A percentile compares a stretch with the other conserved stretches of the same genome.
These are phyloP conservation scores for Exephanes ischioxanthus DNA, from an alignment of 2,888 invertebrate species.

Conservation along the genomic window DNA sequence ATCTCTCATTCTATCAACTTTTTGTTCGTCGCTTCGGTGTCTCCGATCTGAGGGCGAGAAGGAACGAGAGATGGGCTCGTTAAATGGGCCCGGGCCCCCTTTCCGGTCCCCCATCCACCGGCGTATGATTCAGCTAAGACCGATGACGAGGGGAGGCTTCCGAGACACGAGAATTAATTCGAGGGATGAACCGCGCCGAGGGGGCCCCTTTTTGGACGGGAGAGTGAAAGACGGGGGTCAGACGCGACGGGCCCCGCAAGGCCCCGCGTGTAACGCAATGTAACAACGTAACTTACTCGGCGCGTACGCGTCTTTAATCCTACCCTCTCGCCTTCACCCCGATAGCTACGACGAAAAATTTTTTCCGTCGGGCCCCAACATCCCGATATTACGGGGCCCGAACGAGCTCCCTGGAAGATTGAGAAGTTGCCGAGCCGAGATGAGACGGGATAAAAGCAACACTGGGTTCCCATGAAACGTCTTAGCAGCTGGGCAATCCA, in stretches of 20 bases:
- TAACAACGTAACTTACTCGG: conserved; percentile 51
- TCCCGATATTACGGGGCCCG: not conserved
- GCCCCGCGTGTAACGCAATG: conserved; percentile 25
- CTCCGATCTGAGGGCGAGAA: not conserved
- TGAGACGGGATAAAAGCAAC: conserved; percentile 23
- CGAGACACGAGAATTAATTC: conserved; percentile 63
- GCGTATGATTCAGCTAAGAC: conserved; percentile 37
- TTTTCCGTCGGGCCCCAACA: conserved; percentile 24
- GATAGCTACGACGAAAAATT: conserved; percentile 23
- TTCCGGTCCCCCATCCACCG: conserved; percentile 19
- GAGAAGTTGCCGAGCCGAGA: conserved; percentile 34
- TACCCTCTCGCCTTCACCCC: conserved; percentile 35
- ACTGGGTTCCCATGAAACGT: conserved; percentile 60
- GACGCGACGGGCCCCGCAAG: conserved; percentile 23
- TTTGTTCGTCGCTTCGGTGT: conserved; percentile 23
- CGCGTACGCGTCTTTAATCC: conserved; percentile 37
- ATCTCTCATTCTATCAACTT: conserved; percentile 26
- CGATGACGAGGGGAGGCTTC: conserved; percentile 44
- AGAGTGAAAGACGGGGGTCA: conserved; percentile 48
- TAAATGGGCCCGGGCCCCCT: conserved; percentile 60
- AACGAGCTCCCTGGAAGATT: conserved; percentile 29
- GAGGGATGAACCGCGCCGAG: conserved; percentile 53
- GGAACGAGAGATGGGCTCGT: not conserved
- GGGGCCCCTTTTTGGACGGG: conserved; percentile 27
- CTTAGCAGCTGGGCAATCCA: conserved; percentile 52